Base-by-base conservation (phyloP, 1,140 invertebrate species). In the Theocolax elegans region DNA sequence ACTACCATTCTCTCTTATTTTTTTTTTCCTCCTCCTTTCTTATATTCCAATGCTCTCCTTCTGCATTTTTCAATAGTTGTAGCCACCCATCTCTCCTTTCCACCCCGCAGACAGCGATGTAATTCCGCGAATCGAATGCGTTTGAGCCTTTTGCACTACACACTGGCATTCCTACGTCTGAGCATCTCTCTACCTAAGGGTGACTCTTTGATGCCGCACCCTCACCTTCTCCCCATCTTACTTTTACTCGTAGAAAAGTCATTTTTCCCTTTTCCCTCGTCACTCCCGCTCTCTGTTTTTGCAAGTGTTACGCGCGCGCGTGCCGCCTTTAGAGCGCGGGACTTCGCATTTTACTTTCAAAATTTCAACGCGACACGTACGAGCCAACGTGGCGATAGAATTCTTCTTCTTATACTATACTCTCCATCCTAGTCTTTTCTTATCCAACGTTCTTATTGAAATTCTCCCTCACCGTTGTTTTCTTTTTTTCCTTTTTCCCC, bases 51-150 rank as follows among this genome's bases (percentile, higher is more conserved):
- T 35, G 7, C 3, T n/a, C 31, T 12, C 23, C 8, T 35, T 35
- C 10, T 6, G 31, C 10, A n/a, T n/a, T n/a, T n/a, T n/a, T n/a
- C n/a, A n/a, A n/a, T n/a, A n/a, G n/a, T n/a, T n/a, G n/a, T n/a
- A n/a, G n/a, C n/a, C 25, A 1, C 9, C 35, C 40, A 19, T 54
- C 27, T 64, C 56, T 65, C 53, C 54, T 2, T 29, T 49, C 64
- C 58, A 42, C n/a, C 64, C 60, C 35, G 54, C 40, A 75, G 75
- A 74, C 77, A 74, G 72, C 73, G 72, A 76, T 73, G 76, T 77
- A 76, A 77, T 81, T 77, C 72, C 66, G 69, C 64, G 67, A 78
- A 78, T 79, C 77, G 73, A 80, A 80, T 76, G 74, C 75, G 74
- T 77, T 76, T 69, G 3, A 77, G 75, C 35, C 72, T 46, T 75